phyloP scores from a whole-genome alignment of 2,797 vertebrate species.

The Lemur catta region DNA sequence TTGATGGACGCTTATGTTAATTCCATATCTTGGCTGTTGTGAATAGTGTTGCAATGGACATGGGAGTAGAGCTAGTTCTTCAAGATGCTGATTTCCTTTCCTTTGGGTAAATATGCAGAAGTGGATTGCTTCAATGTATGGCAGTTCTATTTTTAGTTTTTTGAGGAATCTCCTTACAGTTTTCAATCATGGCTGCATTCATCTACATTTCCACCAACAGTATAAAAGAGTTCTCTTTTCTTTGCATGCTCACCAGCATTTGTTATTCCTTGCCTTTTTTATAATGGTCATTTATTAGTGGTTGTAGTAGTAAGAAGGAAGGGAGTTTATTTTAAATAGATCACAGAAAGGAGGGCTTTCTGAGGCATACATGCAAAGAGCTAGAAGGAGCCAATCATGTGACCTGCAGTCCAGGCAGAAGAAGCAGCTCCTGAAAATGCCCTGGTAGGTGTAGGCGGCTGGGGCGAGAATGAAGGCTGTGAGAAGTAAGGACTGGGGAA shows the following conservation, averaged over 20 bases:
- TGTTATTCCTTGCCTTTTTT: not conserved
- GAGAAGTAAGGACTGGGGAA: not conserved
- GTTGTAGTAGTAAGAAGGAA: not conserved
- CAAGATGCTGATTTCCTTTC: not conserved
- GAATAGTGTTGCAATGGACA: not conserved
- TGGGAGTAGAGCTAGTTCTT: not conserved
- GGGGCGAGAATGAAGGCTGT: not conserved
- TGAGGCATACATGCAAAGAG: not conserved
- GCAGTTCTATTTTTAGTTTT: not conserved
- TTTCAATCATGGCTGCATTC: not conserved
- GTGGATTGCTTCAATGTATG: not conserved
- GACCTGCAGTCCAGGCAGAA: not conserved
- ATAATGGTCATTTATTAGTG: not conserved
- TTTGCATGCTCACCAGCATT: not conserved
- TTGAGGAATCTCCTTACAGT: not conserved
- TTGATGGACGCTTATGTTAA: not conserved
- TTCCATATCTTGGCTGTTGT: not conserved
- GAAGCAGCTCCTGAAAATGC: not conserved
- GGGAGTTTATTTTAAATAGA: not conserved
- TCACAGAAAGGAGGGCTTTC: not conserved
- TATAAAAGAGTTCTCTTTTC: not conserved
- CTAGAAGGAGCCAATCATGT: not conserved
- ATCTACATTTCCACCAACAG: not conserved
- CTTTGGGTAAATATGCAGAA: not conserved
- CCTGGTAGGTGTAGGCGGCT: too few species aligned